Percentiles rank a stretch among this genome's conserved stretches.
Evolutionary conservation across 2,888 invertebrate species (phyloP).

Genomic region (Chirona hameri): DNA sequence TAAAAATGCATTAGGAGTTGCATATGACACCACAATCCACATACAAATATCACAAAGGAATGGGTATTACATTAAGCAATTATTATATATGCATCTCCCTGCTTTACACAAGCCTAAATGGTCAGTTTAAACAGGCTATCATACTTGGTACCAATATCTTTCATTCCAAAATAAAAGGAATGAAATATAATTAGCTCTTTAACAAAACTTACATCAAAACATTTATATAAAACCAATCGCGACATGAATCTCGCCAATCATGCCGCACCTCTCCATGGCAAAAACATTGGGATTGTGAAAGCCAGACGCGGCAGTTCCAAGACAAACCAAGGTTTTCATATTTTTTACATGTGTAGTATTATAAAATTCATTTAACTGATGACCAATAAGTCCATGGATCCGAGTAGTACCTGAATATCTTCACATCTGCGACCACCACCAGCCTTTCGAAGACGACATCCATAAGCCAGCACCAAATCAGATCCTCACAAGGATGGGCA

Average conservation of each 20-base stretch:
- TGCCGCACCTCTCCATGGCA: background rate
- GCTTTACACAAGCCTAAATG: too few species aligned
- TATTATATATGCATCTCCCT: too few species aligned
- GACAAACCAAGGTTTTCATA: background rate
- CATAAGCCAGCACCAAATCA: constrained; percentile 8
- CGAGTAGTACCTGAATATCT: background rate
- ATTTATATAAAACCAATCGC: too few species aligned
- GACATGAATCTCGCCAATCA: background rate
- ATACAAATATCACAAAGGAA: too few species aligned
- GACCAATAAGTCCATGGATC: background rate
- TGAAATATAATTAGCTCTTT: too few species aligned
- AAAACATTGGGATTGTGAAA: background rate
- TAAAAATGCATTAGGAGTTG: too few species aligned
- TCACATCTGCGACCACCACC: background rate
- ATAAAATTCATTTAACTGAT: background rate
- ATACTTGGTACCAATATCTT: too few species aligned
- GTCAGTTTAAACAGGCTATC: too few species aligned
- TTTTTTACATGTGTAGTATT: background rate
- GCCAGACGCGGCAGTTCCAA: background rate
- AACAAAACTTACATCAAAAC: too few species aligned
- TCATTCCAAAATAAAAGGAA: too few species aligned
- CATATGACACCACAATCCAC: too few species aligned
- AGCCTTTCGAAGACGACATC: background rate
- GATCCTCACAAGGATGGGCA: background rate
- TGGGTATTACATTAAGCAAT: too few species aligned